These are phyloP conservation scores for Drosophila parthenogenetica DNA, from an alignment of 2,888 invertebrate genomes.

Conservation along the genomic window DNA sequence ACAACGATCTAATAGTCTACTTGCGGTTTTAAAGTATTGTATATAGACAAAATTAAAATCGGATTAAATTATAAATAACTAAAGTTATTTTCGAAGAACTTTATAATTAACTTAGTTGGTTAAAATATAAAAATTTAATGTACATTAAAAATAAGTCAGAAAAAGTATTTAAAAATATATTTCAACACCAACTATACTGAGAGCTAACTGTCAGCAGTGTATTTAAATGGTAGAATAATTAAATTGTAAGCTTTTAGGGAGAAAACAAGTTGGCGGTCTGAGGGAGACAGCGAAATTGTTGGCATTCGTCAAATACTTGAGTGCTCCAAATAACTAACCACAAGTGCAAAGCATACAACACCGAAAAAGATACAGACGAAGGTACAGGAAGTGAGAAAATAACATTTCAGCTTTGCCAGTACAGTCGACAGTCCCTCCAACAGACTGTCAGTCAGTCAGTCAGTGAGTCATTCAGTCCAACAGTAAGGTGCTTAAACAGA, in stretches of 20 bases:
- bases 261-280: conserved; percentile 15
- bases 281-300: conserved; percentile 28
- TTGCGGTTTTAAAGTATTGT: too few relatives aligned
- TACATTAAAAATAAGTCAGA: too few relatives aligned
- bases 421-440: background rate
- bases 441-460: background rate
- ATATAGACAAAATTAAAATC: too few relatives aligned
- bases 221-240: conserved; percentile 20
- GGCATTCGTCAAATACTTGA: conserved; percentile 57
- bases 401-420: conserved; percentile 54
- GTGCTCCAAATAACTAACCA: conserved; percentile 67
- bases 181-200: background rate
- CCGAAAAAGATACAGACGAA: conserved; percentile 10
- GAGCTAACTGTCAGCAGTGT: background rate
- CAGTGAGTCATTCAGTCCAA: conserved; percentile 3
- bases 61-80: too few relatives aligned
- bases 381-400: conserved; percentile 59
- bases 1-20: background rate
- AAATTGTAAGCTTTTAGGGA: conserved; percentile 23
- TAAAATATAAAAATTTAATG: too few relatives aligned
- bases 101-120: too few relatives aligned
- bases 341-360: conserved; percentile 55
- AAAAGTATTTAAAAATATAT: too few relatives aligned
- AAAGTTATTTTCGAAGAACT: too few relatives aligned
- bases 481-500: conserved; percentile 27